These are phyloP conservation scores for Lytechinus pictus DNA, from an alignment of 35 echinoderm and acorn worm genomes.

Conservation along the genomic window DNA sequence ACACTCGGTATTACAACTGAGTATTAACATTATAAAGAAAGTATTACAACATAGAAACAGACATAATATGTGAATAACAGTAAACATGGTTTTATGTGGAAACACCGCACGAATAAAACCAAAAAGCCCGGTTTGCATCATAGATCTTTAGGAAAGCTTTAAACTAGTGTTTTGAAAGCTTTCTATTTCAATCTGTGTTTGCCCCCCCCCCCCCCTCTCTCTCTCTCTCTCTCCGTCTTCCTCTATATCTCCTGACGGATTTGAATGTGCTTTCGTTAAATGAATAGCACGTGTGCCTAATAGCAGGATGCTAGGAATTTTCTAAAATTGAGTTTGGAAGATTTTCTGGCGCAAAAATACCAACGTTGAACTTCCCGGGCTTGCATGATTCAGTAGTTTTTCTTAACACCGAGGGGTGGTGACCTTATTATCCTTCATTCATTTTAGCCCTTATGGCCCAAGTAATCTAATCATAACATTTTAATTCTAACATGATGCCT, in stretches of 20 bases:
- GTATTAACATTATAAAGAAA: too few relatives aligned
- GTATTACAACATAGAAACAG: too few relatives aligned
- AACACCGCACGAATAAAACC: too few relatives aligned
- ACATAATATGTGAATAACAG: too few relatives aligned
- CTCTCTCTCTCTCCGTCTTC: too few relatives aligned
- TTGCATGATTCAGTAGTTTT: not conserved
- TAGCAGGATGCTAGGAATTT: not conserved
- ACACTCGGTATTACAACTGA: too few relatives aligned
- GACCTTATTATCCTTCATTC: not conserved
- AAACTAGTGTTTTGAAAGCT: not conserved
- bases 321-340: not conserved
- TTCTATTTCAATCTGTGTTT: not conserved
- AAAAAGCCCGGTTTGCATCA: not conserved
- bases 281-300: not conserved
- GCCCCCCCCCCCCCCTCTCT: too few relatives aligned
- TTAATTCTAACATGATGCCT: too few relatives aligned
- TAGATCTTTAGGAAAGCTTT: not conserved
- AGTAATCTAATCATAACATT: too few relatives aligned
- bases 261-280: not conserved
- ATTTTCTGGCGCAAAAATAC: not conserved
- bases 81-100: too few relatives aligned
- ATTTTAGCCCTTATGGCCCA: too few relatives aligned
- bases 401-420: not conserved
- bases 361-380: not conserved
- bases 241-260: not conserved